Evolutionary conservation across 2,888 invertebrate species (phyloP), one percentile per base, ranked within the genome.

Genomic region (Gerris lacustris): DNA sequence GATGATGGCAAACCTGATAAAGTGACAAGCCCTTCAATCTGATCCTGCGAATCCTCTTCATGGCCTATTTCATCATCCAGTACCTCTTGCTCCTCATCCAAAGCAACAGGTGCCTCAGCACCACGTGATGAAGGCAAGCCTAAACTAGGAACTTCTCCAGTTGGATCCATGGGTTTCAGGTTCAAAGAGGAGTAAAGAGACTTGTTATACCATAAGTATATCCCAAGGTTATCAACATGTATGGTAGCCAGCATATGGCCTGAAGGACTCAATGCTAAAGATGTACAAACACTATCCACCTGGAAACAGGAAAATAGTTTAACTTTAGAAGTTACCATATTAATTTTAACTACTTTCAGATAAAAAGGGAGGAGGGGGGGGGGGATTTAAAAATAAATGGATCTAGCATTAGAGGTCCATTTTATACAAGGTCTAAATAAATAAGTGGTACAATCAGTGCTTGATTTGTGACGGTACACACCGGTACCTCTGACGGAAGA

Each of bases 151-250:
- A 84, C 77, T 62, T 78, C 76, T n/a, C 67, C 71, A 17, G 73
- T 63, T 44, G 72, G 73, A 7, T 72, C 80, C 44, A 94, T 83
- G 0, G 92, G 89, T 77, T 87, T 87, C 15, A 97, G 83, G 45
- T 91, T 88, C 45, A 96, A 84, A 78, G 89, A 89, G 69, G 88
- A 85, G 80, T 92, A 98, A 0, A 96, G 80, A 0, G 91, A 88
- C 78, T 87, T 87, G 81, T 98, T 99, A 0, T 92, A 88, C 98
- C 98, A 99, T 55, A 99, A 83, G 79, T 91, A 95, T 70, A 99
- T 86, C 0, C 96, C 97, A 31, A 96, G 82, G 77, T 92, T 88
- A 73, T 92, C 91, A 0, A 91, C 88, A 78, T 98, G 96, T 0
- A 91, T 87, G 0, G 96, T 96, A 0, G 91, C 95, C 73, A 99